Evolutionary conservation across 1,140 invertebrate genomes (phyloP), one percentile per base, ranked within the genome.

Genomic region (Leptinotarsa undecemlineata): DNA sequence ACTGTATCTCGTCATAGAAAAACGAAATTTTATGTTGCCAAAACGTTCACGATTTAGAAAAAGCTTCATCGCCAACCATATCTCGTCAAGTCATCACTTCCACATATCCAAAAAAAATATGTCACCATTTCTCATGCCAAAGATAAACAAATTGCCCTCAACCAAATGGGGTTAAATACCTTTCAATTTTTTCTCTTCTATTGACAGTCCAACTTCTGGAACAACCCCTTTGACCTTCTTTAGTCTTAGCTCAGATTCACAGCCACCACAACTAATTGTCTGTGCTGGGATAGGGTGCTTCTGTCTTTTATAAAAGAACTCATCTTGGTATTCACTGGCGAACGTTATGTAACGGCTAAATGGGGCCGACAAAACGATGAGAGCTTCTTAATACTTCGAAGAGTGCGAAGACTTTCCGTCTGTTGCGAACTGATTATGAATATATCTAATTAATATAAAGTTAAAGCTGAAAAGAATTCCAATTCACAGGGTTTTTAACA

Each of bases 241-340:
- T 19, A 57, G 51, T 57, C 51, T 57, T 57, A 57, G 51, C 51
- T 57, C 51, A 19, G 51, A 57, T 57, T 57, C 51, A 57, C 51
- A 57, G 51, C 51, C 51, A 57, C 51, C 51, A 57, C 51, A 57
- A 57, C 51, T 57, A 57, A 57, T 57, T 57, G 51, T 57, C 51
- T 57, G 51, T 57, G 51, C 51, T 57, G 51, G 8, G 51, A 57
- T 57, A 57, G 51, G 51, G 51, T 57, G 51, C 51, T 57, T 19
- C 51, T 57, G 51, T 57, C 51, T 57, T 57, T 57, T 3, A 57
- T 57, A 5, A 57, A 57, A 57, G 51, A 19, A 57, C 15, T 57
- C 51, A 57, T 57, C 51, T 57, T 57, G 51, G 51, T 57, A 57
- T 57, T 57, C 51, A 57, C 51, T 15, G 51, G 6, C n/a, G 51